These are phyloP conservation scores for Deilephila porcellus DNA, from an alignment of 2,888 invertebrate genomes.

Conservation along the genomic window DNA sequence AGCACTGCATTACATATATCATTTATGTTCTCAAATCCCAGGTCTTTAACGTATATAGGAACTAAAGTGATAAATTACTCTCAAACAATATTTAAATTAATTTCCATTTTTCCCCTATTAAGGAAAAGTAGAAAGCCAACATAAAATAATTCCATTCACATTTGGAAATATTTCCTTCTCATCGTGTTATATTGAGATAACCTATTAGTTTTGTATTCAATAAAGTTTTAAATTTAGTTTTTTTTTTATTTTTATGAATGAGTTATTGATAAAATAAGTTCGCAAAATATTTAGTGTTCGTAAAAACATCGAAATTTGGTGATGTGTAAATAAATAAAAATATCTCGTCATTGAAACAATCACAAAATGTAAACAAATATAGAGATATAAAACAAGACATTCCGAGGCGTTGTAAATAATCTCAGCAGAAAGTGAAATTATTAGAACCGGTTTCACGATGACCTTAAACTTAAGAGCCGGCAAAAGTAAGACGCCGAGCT, in stretches of 20 bases:
- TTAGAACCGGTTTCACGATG: conserved; percentile 58
- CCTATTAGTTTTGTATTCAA: too few species aligned
- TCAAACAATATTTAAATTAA: too few species aligned
- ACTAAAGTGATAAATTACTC: background rate
- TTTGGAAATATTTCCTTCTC: too few species aligned
- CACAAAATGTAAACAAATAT: background rate
- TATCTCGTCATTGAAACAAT: background rate
- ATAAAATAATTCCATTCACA: too few species aligned
- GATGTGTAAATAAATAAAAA: background rate
- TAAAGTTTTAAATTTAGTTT: too few species aligned
- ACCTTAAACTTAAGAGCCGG: conserved; percentile 65
- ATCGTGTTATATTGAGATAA: too few species aligned
- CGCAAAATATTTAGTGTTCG: too few species aligned
- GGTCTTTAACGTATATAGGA: background rate
- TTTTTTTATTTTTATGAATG: too few species aligned
- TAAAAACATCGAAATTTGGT: too few species aligned
- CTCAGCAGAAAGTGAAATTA: conserved; percentile 69
- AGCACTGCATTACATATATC: background rate
- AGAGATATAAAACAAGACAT: background rate
- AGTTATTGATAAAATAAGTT: too few species aligned
- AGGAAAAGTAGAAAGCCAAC: too few species aligned
- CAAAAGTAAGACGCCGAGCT: conserved; percentile 33
- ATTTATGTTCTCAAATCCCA: background rate
- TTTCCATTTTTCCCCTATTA: too few species aligned
- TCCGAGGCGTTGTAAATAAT: conserved; percentile 4